Percentiles rank a stretch among this genome's conserved stretches.
Conservation (phyloP, 1,140 invertebrate genomes). For the Myzus persicae region DNA sequence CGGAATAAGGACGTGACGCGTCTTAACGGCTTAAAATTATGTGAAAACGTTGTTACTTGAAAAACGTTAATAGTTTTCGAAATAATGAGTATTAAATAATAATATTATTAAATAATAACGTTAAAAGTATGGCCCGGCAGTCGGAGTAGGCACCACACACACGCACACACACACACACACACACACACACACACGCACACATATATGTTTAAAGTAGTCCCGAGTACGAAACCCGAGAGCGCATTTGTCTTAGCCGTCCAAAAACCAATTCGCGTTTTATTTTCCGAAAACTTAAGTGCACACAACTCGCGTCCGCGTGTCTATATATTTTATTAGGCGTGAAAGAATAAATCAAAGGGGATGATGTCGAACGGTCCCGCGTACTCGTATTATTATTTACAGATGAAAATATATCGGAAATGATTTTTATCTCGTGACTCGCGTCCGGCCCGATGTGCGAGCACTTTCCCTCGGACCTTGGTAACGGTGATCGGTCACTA, state of each 20-base stretch:
- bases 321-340: slow-evolving; percentile 6
- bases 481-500: too few relatives aligned
- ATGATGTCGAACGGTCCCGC: not conserved
- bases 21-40: too few relatives aligned
- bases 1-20: too few relatives aligned
- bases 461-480: too few relatives aligned
- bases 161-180: not conserved
- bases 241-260: not conserved
- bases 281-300: not conserved
- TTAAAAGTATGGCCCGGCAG: too few relatives aligned
- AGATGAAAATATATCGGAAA: not conserved
- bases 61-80: too few relatives aligned
- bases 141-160: not conserved
- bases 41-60: too few relatives aligned
- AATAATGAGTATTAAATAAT: too few relatives aligned
- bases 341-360: not conserved
- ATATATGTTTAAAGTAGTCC: not conserved
- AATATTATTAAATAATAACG: too few relatives aligned
- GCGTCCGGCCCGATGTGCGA: too few relatives aligned
- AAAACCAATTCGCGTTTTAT: not conserved
- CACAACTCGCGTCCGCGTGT: not conserved
- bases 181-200: too few relatives aligned
- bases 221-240: not conserved
- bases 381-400: not conserved
- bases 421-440: not conserved